These are phyloP conservation scores for Cynopterus brachyotis DNA, from an alignment of 2,113 vertebrate species.

Conservation along the genomic window DNA sequence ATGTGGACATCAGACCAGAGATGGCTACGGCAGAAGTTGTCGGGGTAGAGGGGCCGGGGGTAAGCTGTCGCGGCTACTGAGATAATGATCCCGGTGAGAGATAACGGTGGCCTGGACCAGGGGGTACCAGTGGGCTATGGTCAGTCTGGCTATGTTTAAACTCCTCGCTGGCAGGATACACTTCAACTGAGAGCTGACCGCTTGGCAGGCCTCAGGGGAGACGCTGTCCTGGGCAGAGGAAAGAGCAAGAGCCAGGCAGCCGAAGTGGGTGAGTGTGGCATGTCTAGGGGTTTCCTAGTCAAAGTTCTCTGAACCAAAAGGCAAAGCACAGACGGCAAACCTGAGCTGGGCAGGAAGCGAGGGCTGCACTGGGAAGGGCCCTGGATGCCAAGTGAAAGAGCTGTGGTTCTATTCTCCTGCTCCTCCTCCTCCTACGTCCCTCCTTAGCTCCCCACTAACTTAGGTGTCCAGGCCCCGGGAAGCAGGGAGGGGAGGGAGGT, in stretches of 20 bases:
- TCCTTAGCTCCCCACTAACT: background rate
- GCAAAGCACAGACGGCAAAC: background rate
- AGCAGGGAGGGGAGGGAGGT: background rate
- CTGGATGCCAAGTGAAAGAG: background rate
- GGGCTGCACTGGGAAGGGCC: background rate
- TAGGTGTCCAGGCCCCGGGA: background rate
- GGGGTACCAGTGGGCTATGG: background rate
- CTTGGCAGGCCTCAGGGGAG: too few species aligned
- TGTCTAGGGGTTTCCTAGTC: background rate
- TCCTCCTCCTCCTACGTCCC: background rate
- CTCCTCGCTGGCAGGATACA: background rate
- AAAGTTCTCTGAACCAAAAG: background rate
- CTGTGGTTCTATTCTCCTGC: background rate
- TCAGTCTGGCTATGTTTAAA: background rate
- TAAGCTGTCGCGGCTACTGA: background rate
- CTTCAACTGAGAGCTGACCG: background rate
- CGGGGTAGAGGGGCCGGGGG: too few species aligned
- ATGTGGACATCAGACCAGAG: background rate
- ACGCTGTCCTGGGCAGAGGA: background rate
- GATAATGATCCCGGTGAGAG: background rate
- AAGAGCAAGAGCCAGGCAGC: background rate
- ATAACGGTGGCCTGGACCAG: background rate
- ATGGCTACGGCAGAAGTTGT: background rate
- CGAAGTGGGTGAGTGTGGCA: rapidly evolving
- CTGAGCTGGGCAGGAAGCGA: background rate